phyloP scores from a whole-genome alignment of 2,797 vertebrate genomes.

The Neopelma chrysocephalum region DNA sequence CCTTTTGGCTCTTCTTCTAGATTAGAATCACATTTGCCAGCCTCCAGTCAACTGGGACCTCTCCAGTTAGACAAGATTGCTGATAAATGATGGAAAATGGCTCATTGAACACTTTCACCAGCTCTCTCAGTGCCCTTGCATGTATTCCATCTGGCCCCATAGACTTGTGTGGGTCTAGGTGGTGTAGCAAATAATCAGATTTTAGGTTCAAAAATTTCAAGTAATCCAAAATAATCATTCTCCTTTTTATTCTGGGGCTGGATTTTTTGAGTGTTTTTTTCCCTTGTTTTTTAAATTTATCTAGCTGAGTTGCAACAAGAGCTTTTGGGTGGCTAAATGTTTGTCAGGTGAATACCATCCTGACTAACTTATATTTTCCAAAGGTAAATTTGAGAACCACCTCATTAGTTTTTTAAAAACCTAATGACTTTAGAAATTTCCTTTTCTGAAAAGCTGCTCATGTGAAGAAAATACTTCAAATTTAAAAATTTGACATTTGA shows the following conservation, averaged over 20 bases:
- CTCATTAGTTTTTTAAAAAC: not conserved
- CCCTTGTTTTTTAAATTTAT: not conserved
- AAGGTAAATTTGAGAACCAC: not conserved
- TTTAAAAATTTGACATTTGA: not conserved
- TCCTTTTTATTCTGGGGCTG: not conserved
- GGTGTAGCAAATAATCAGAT: not conserved
- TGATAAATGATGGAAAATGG: not conserved
- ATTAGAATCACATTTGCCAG: not conserved
- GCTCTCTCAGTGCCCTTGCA: not conserved
- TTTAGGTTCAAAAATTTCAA: not conserved
- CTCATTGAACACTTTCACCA: not conserved
- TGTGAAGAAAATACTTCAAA: not conserved
- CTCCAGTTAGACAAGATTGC: not conserved
- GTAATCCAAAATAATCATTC: not conserved
- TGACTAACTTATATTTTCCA: not conserved
- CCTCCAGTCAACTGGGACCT: not conserved
- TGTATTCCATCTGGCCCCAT: not conserved
- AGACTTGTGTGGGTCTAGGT: not conserved
- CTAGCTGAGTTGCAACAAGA: not conserved
- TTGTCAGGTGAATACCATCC: not conserved
- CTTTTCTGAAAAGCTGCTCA: not conserved
- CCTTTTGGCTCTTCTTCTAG: not conserved
- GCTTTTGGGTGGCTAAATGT: not conserved
- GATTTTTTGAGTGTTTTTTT: not conserved
- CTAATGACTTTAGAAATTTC: not conserved